Base-by-base conservation (phyloP, 2,113 vertebrate genomes). In the Aegotheles bennettii region DNA sequence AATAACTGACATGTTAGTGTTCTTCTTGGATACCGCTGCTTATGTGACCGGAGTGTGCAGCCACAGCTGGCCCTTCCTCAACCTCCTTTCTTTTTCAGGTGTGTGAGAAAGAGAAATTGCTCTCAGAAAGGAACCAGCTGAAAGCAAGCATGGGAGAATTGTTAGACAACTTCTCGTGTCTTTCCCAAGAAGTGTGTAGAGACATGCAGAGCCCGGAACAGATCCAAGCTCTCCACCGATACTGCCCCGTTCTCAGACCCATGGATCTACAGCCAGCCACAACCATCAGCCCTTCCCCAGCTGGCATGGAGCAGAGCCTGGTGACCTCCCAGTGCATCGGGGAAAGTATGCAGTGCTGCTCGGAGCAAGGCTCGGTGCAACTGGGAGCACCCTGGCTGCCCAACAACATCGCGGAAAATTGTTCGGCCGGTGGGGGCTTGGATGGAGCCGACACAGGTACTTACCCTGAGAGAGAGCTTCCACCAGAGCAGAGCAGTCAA, bases 131-230 rank as follows among this genome's bases (percentile, higher is more conserved):
- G 96, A 99, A 99, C 96, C 99, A 99, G 93, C 98, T 99, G 98
- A 99, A 99, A 97, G 99, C 99, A 1, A 99, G 99, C 85, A 99
- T 99, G 99, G 99, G 99, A 23, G 99, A 99, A 96, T 98, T 99
- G 91, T 97, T 99, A 98, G 99, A 99, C 98, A 99, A 99, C 97
- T 99, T 99, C 98, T 99, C 99, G 10, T 99, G 99, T 93, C 98
- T 99, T 96, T 99, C 99, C n/a, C 99, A 99, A 98, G 99, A 99
- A 97, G 99, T 99, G 94, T 99, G 99, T 95, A 96, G 99, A 93
- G 99, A 99, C 85, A 99, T 99, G 95, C 99, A 99, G 98, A 99
- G 99, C 96, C 99, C 99, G 0, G 99, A 99, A 97, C 99, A 99
- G 98, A 98, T 99, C 94, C 99, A 99, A 98, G 99, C 99, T 42